Base-by-base conservation (phyloP, 2,888 invertebrate genomes). In the Anthoptus insignis region DNA sequence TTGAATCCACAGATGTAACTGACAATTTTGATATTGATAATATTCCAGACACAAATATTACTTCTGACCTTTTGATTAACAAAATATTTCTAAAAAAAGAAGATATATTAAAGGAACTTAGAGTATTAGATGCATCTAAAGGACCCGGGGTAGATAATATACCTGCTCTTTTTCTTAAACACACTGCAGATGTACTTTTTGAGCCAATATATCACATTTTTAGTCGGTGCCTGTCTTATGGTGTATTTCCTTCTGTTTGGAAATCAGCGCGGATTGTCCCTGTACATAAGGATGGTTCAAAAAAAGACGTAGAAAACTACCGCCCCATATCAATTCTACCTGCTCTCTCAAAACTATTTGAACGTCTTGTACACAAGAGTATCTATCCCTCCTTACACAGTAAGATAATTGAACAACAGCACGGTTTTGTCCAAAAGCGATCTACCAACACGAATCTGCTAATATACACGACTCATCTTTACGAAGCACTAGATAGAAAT, bases 261-360 rank as follows among this genome's bases (percentile, higher is more conserved):
- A 72, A 73, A 52, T 21, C 19, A 14, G 69, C 72, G 19, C 22
- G 47, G n/a, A 66, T 70, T 7, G 58, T 64, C 5, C 68, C 69
- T 2, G 61, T 70, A 4, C 58, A 66, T 54, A 72, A 70, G 29
- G 58, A 16, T 32, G 70, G 71, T 8, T 16, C 60, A 8, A 19
- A 66, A 59, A 45, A 45, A 13, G 50, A 73, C 13, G 52, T 70
- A 3, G 60, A 52, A 29, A 72, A 32, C 11, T 72, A 73, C 19
- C 32, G 32, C 2, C 32, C 32, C 32, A 32, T 27, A 65, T 72
- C 68, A n/a, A 67, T 70, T 6, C 21, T 73, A 13, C 49, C 68
- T 2, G 42, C 61, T 7, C 24, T 73, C 21, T 61, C 70, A 4
- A 74, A 74, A 53, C 49, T 72, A 39, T 71, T 74, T 42, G 74